A percentile compares a stretch with the other conserved stretches of the same genome.
Conservation (phyloP, 1,140 invertebrate genomes). For the Yoshiicerus persimilis region DNA sequence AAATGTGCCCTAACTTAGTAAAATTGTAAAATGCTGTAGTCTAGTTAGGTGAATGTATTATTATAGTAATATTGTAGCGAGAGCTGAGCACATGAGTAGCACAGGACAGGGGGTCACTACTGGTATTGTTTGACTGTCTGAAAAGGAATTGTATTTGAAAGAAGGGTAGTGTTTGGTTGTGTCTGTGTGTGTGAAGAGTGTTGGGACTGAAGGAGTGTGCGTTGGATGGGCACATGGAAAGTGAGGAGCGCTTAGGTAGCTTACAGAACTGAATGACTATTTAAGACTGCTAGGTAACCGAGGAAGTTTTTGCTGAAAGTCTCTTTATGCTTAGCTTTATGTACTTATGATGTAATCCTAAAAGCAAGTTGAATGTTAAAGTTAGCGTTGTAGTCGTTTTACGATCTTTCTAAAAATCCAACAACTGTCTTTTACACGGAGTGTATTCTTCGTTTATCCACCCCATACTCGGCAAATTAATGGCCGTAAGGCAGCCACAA, state of each 20-base stretch:
- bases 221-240: too few species aligned
- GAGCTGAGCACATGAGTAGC: too few species aligned
- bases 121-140: too few species aligned
- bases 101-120: too few species aligned
- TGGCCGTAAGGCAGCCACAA: slow-evolving; percentile 13
- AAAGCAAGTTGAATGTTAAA: slow-evolving; percentile 5
- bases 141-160: too few species aligned
- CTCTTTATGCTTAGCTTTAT: neutral
- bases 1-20: too few species aligned
- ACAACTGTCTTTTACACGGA: neutral
- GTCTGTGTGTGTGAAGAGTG: too few species aligned
- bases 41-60: too few species aligned
- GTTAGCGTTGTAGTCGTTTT: neutral
- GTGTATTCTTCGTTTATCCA: slow-evolving; percentile 13
- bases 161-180: too few species aligned
- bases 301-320: neutral
- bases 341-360: slow-evolving; percentile 14
- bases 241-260: neutral
- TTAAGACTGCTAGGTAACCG: neutral
- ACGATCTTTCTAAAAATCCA: slow-evolving; percentile 17
- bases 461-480: slow-evolving; percentile 12
- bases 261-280: neutral
- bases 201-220: too few species aligned
- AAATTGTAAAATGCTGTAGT: too few species aligned
- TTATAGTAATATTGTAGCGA: too few species aligned